Evolutionary conservation across 2,797 vertebrate species (phyloP).

Genomic region (Falco biarmicus): DNA sequence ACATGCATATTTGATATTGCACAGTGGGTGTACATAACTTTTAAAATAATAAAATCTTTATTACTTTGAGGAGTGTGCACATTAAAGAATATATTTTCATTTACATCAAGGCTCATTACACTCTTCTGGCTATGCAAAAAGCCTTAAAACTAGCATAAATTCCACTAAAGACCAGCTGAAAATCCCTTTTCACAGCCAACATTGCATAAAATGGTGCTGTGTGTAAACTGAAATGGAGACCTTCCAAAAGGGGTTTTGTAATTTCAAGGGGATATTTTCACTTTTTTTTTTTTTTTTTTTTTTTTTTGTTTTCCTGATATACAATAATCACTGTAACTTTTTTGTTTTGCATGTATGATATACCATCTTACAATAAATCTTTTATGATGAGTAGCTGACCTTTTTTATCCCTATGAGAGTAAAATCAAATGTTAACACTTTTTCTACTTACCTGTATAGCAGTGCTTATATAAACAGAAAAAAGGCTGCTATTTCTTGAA

Average conservation of each 20-base stretch:
- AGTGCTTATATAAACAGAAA: not conserved
- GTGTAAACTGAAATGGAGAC: not conserved
- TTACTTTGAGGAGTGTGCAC: constrained; percentile 44
- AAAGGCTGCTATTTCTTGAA: not conserved
- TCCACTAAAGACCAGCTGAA: constrained; percentile 6
- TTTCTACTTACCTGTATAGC: not conserved
- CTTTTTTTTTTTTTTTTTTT: not conserved
- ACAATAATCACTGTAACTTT: not conserved
- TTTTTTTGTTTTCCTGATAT: not conserved
- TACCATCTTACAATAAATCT: not conserved
- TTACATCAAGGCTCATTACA: constrained; percentile 5
- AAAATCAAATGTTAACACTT: not conserved
- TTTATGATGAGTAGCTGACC: not conserved
- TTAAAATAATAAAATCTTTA: constrained; percentile 66
- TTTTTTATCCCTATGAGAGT: not conserved
- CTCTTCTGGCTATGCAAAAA: not conserved
- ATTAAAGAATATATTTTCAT: constrained; percentile 59
- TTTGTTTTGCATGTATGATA: not conserved
- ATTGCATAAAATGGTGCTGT: not conserved
- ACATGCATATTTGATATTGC: constrained; percentile 57
- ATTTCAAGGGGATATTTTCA: not conserved
- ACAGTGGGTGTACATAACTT: constrained; percentile 56
- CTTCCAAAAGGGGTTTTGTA: not conserved
- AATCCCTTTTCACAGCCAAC: constrained; percentile 15
- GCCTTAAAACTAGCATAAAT: constrained; percentile 29